phyloP scores from a whole-genome alignment of 1,140 invertebrate genomes.

The Papilio machaon region DNA sequence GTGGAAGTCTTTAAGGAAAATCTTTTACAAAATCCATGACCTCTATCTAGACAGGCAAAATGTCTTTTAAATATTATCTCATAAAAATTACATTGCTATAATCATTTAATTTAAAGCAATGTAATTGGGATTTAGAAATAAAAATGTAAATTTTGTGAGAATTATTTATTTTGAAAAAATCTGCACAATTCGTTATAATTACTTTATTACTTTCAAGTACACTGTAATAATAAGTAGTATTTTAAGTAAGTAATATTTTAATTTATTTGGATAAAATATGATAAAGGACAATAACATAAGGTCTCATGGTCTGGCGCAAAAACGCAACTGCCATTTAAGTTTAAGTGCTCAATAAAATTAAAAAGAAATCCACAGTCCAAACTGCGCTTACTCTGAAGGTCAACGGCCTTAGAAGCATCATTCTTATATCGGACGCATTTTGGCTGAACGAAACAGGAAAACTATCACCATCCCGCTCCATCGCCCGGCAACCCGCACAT shows the following conservation, averaged over 20 bases:
- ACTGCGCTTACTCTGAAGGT: slow-evolving; percentile 70
- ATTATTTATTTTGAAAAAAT: too few relatives aligned
- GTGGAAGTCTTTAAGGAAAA: too few relatives aligned
- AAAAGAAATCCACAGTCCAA: slow-evolving; percentile 65
- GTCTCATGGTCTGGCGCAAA: slow-evolving; percentile 37
- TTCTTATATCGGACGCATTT: slow-evolving; percentile 80
- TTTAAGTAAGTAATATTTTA: too few relatives aligned
- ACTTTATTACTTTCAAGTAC: background rate
- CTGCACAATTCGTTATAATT: background rate
- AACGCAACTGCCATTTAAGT: slow-evolving; percentile 40
- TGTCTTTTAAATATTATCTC: too few relatives aligned
- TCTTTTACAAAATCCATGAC: too few relatives aligned
- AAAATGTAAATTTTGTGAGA: too few relatives aligned
- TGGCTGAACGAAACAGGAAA: slow-evolving; percentile 68
- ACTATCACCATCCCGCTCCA: slow-evolving; percentile 60
- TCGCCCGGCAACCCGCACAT: slow-evolving; percentile 57
- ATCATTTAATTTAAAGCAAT: too few relatives aligned
- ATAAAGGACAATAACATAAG: slow-evolving; percentile 10
- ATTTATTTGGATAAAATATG: slow-evolving; percentile 2
- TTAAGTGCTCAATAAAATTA: slow-evolving; percentile 45
- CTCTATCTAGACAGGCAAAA: too few relatives aligned
- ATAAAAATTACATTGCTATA: too few relatives aligned
- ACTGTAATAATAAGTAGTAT: too few relatives aligned
- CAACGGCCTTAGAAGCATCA: slow-evolving; percentile 76
- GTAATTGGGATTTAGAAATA: too few relatives aligned